These are phyloP conservation scores for Phoxinus dragarum DNA, from an alignment of 2,797 vertebrate species.

Conservation along the genomic window DNA sequence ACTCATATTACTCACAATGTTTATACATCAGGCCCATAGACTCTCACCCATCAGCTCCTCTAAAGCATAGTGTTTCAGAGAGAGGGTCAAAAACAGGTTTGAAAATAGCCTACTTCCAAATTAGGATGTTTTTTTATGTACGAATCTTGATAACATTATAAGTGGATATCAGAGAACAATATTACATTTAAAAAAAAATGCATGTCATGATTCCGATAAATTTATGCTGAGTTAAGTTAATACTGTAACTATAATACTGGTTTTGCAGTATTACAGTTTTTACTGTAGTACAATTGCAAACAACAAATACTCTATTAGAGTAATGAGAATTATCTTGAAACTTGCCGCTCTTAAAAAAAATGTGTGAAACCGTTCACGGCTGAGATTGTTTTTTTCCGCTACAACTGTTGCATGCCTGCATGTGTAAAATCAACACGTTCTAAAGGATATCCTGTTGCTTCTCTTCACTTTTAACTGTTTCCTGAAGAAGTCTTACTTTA, in stretches of 20 bases:
- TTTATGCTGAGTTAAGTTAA: not conserved
- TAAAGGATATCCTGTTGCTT: conserved; percentile 24
- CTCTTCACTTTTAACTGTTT: not conserved
- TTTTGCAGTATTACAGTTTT: not conserved
- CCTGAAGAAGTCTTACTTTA: not conserved
- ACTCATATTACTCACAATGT: too few relatives aligned
- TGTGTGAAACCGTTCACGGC: not conserved
- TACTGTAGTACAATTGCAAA: not conserved
- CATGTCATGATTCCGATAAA: not conserved
- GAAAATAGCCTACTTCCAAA: not conserved
- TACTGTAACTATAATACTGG: not conserved
- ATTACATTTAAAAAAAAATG: too few relatives aligned
- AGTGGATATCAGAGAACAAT: too few relatives aligned
- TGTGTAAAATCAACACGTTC: not conserved
- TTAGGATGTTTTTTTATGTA: not conserved
- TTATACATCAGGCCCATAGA: too few relatives aligned
- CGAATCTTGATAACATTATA: not conserved
- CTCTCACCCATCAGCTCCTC: too few relatives aligned
- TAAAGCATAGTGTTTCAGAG: too few relatives aligned
- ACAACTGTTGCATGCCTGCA: not conserved
- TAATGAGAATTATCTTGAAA: not conserved
- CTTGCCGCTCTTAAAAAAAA: not conserved
- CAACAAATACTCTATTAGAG: not conserved
- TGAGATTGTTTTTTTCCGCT: not conserved
- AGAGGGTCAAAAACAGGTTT: too few relatives aligned